Evolutionary conservation across 2,797 vertebrate species (phyloP).

Genomic region (Syngnathus acus): DNA sequence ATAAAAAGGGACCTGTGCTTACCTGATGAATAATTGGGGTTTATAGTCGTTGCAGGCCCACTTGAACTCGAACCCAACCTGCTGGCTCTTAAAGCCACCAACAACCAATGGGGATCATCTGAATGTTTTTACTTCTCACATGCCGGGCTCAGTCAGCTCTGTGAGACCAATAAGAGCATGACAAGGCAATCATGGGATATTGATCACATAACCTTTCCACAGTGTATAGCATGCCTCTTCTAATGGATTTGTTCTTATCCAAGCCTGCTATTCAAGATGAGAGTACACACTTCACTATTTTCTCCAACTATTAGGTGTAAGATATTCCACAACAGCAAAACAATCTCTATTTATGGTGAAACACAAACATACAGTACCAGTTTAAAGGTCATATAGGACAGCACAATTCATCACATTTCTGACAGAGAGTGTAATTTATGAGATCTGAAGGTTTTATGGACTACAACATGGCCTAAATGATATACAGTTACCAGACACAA

Average conservation of each 20-base stretch:
- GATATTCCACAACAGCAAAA: background rate
- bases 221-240: background rate
- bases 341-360: background rate
- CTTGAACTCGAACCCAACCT: constrained; percentile 36
- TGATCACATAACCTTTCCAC: constrained; percentile 1
- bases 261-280: background rate
- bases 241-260: background rate
- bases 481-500: background rate
- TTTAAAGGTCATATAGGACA: background rate
- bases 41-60: constrained; percentile 24
- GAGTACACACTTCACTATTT: background rate
- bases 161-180: constrained; percentile 24
- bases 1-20: constrained; percentile 25
- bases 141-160: constrained; percentile 15
- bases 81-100: constrained; percentile 26
- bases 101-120: constrained; percentile 6
- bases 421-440: background rate
- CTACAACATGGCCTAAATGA: background rate
- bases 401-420: background rate
- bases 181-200: constrained; percentile 1
- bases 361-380: background rate
- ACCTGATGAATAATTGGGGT: constrained; percentile 34
- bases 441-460: background rate
- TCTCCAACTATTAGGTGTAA: background rate
- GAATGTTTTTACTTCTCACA: constrained; percentile 27